Evolutionary conservation across 2,888 invertebrate genomes (phyloP).

Genomic region (Byasa hedistus): DNA sequence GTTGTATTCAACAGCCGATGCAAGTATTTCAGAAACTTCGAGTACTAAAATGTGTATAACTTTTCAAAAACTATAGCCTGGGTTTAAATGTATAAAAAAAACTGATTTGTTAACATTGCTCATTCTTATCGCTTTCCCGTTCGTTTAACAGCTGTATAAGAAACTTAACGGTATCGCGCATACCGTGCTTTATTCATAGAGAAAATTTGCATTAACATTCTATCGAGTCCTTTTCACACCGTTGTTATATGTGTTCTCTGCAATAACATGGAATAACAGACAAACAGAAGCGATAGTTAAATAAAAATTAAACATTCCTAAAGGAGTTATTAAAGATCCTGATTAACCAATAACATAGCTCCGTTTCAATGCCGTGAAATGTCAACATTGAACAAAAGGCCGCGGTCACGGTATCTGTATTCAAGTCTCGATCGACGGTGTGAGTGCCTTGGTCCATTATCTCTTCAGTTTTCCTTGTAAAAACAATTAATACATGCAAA

Average conservation of each 20-base stretch:
- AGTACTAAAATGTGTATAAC: too few relatives aligned
- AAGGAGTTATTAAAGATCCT: background rate
- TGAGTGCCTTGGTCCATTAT: slow-evolving; percentile 29
- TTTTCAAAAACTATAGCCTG: too few relatives aligned
- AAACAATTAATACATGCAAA: background rate
- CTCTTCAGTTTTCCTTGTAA: slow-evolving; percentile 28
- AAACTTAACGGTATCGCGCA: background rate
- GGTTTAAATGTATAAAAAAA: too few relatives aligned
- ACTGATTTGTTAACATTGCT: background rate
- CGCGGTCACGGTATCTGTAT: slow-evolving; percentile 29
- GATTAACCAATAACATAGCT: slow-evolving; percentile 3
- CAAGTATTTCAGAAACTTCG: too few relatives aligned
- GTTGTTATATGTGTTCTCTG: background rate
- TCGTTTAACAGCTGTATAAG: background rate
- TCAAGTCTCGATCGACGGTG: slow-evolving; percentile 23
- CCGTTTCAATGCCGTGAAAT: slow-evolving; percentile 15
- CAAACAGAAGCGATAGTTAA: background rate
- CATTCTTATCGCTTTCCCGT: background rate
- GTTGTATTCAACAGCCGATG: too few relatives aligned
- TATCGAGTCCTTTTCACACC: background rate
- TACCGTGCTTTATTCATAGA: slow-evolving; percentile 3
- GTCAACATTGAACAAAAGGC: slow-evolving; percentile 25
- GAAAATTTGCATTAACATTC: background rate
- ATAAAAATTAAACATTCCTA: slow-evolving; percentile 1
- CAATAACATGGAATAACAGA: background rate